These are phyloP conservation scores for Sitophilus oryzae DNA, from an alignment of 1,140 invertebrate species.

Conservation along the genomic window DNA sequence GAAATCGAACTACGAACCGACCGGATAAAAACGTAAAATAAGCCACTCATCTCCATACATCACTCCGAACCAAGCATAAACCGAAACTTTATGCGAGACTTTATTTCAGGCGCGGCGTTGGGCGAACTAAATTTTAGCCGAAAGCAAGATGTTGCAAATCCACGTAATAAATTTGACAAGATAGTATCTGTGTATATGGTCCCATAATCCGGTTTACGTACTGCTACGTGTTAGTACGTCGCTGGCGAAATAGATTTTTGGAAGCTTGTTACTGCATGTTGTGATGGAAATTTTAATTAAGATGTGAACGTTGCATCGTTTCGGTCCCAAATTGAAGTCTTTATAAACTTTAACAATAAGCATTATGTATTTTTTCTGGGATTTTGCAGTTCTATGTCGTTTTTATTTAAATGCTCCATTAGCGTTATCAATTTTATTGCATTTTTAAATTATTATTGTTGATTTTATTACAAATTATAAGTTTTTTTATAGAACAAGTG, in stretches of 20 bases:
- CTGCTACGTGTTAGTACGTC: neutral
- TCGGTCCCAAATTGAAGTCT: too few relatives aligned
- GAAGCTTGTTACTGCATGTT: neutral
- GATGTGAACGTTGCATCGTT: too few relatives aligned
- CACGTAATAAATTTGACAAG: conserved; percentile 1
- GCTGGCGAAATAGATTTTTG: neutral
- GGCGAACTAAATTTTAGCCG: neutral
- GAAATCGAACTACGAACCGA: neutral
- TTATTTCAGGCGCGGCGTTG: neutral
- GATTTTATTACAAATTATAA: too few relatives aligned
- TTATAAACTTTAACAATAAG: too few relatives aligned
- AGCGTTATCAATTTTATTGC: too few relatives aligned
- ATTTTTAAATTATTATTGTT: too few relatives aligned
- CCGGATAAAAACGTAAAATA: neutral
- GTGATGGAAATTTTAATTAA: neutral
- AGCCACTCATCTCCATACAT: neutral
- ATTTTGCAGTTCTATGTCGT: too few relatives aligned
- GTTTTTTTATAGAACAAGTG: too few relatives aligned
- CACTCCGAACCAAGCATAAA: neutral
- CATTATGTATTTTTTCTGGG: too few relatives aligned
- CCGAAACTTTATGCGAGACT: neutral
- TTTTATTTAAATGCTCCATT: too few relatives aligned
- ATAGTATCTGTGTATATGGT: neutral
- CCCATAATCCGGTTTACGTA: neutral
- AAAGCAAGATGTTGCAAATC: conserved; percentile 1